Percentiles rank a stretch among this genome's conserved stretches.
Conservation (phyloP, 92 coral and sea anemone genomes). For the Palythoa heliodiscus region DNA sequence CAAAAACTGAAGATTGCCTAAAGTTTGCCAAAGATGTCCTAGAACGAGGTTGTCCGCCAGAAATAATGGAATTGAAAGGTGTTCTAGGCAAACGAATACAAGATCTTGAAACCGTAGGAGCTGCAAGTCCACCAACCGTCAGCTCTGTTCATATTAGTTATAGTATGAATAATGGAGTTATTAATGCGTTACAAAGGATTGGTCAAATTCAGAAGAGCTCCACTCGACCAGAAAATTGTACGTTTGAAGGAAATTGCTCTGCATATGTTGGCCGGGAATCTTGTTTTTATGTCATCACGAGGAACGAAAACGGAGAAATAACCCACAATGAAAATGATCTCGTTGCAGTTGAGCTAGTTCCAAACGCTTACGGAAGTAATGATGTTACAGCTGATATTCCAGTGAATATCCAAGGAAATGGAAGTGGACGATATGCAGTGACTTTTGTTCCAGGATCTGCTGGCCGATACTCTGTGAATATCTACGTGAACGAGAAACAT, state of each 20-base stretch:
- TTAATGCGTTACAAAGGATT: constrained; percentile 1
- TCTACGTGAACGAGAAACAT: not conserved
- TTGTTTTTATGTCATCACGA: not conserved
- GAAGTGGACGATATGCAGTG: constrained; percentile 8
- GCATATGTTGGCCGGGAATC: not conserved
- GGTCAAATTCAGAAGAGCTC: constrained; percentile 12
- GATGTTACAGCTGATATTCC: not conserved
- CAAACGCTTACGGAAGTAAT: no score
- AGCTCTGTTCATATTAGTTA: constrained; percentile 15
- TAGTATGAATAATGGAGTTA: constrained; percentile 7
- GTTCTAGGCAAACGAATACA: constrained; percentile 7
- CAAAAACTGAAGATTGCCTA: constrained; percentile 12
- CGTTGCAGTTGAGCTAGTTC: not conserved
- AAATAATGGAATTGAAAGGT: constrained; percentile 20
- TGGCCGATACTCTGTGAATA: not conserved
- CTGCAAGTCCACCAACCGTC: not conserved
- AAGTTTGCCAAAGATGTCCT: constrained; percentile 20
- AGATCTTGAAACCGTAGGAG: not conserved
- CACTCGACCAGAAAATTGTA: constrained; percentile 19
- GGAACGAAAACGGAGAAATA: constrained; percentile 23
- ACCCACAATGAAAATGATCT: not conserved
- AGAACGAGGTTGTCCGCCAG: constrained; percentile 8
- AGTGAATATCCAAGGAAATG: not conserved
- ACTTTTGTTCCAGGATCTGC: not conserved
- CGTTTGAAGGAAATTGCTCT: not conserved